Percentiles rank a stretch among this genome's conserved stretches.
Evolutionary conservation across 1,140 invertebrate species (phyloP).

Genomic region (Odontomachus brunneus): DNA sequence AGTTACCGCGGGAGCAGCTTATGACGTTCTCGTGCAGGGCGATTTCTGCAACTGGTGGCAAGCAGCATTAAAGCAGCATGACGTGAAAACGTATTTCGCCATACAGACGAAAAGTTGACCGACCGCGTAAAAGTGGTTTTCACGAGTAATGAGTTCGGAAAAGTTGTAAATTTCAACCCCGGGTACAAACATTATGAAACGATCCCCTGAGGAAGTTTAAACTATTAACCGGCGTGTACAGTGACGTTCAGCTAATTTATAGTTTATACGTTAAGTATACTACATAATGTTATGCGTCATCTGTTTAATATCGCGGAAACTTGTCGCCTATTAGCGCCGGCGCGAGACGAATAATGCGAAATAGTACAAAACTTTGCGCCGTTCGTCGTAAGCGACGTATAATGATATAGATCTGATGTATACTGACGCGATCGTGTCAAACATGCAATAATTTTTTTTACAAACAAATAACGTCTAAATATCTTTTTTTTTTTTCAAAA

Average conservation of each 20-base stretch:
- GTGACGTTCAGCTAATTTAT: slow-evolving; percentile 60
- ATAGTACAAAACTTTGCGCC: not conserved
- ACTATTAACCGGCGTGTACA: slow-evolving; percentile 57
- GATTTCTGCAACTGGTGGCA: slow-evolving; percentile 58
- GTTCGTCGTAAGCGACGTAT: not conserved
- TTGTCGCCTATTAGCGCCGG: slow-evolving; percentile 27
- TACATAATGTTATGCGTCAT: slow-evolving; percentile 49
- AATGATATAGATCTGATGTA: not conserved
- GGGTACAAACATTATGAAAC: slow-evolving; percentile 54
- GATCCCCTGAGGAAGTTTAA: slow-evolving; percentile 58
- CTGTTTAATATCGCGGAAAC: slow-evolving; percentile 51
- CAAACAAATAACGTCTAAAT: not conserved
- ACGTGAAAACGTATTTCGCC: slow-evolving; percentile 61
- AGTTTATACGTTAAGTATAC: slow-evolving; percentile 60
- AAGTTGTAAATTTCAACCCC: slow-evolving; percentile 61
- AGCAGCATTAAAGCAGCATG: slow-evolving; percentile 54
- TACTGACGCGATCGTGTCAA: not conserved
- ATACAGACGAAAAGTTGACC: slow-evolving; percentile 62
- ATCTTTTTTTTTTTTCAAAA: not conserved
- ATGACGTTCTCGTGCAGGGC: slow-evolving; percentile 34
- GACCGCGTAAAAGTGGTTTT: slow-evolving; percentile 56
- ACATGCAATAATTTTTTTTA: not conserved
- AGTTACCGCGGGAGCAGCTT: slow-evolving; percentile 33
- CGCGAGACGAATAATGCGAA: slow-evolving; percentile 19
- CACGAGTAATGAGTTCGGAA: slow-evolving; percentile 64